Conservation (phyloP, 2,113 vertebrate genomes). For the Paedocypris sp. region DNA sequence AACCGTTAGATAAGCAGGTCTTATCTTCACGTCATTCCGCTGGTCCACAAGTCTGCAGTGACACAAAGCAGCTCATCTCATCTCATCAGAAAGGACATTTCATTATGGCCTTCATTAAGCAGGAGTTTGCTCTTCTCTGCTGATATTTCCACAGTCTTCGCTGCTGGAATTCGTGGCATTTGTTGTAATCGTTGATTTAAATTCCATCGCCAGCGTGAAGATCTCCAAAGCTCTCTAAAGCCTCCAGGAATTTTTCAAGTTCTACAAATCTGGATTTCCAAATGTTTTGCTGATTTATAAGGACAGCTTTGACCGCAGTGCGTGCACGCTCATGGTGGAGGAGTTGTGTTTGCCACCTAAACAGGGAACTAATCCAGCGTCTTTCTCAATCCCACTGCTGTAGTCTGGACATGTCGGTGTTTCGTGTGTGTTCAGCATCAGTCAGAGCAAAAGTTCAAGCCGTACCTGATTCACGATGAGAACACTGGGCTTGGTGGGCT, state of each 20-base stretch:
- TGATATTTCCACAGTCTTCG: neutral
- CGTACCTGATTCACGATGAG: neutral
- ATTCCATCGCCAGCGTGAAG: too few species aligned
- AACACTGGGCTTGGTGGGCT: neutral
- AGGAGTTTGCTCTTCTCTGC: neutral
- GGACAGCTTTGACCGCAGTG: neutral
- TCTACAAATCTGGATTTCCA: neutral
- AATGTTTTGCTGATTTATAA: neutral
- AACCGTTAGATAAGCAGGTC: too few species aligned
- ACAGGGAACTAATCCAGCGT: neutral
- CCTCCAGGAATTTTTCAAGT: neutral
- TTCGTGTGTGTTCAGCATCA: neutral
- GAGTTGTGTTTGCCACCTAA: conserved; percentile 5
- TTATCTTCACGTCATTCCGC: neutral
- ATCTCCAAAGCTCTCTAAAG: neutral
- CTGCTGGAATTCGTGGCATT: too few species aligned
- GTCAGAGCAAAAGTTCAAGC: neutral
- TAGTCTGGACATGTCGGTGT: neutral
- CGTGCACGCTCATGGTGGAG: neutral
- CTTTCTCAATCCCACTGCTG: neutral
- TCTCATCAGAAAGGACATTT: conserved; percentile 1
- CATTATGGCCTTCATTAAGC: neutral
- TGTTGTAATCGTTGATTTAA: too few species aligned
- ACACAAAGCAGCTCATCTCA: neutral
- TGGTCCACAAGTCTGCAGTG: neutral